phyloP scores from a whole-genome alignment of 2,113 vertebrate genomes.

The Apteryx owenii region DNA sequence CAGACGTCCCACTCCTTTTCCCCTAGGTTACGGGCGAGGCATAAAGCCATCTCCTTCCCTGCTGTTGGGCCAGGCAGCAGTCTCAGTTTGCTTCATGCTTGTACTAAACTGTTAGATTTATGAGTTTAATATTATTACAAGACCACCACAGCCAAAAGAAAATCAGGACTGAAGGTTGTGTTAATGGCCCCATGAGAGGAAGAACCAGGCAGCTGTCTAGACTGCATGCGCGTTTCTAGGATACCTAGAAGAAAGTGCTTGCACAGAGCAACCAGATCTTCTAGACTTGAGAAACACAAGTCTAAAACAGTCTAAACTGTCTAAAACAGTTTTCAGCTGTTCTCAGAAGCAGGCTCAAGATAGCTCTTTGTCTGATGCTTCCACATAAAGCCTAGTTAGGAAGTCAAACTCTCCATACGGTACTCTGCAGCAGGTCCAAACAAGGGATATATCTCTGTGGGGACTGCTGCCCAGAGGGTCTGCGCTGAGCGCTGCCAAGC shows the following conservation, averaged over 20 bases:
- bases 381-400: neutral
- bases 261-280: neutral
- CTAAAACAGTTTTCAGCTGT: neutral
- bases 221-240: neutral
- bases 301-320: neutral
- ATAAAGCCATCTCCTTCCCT: neutral
- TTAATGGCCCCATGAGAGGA: neutral
- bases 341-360: neutral
- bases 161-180: neutral
- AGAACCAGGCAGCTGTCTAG: neutral
- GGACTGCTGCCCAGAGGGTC: neutral
- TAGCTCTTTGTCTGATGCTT: neutral
- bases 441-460: neutral
- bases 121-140: neutral
- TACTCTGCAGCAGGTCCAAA: neutral
- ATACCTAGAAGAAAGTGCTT: neutral
- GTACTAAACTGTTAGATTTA: neutral
- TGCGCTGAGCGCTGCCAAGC: neutral
- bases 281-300: neutral
- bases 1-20: neutral
- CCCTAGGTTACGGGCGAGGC: neutral
- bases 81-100: fast-evolving
- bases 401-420: fast-evolving
- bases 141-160: neutral
- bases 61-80: neutral